Percentiles rank a stretch among this genome's conserved stretches.
Evolutionary conservation across 2,113 vertebrate genomes (phyloP).

Genomic region (Lucifuga dentata): DNA sequence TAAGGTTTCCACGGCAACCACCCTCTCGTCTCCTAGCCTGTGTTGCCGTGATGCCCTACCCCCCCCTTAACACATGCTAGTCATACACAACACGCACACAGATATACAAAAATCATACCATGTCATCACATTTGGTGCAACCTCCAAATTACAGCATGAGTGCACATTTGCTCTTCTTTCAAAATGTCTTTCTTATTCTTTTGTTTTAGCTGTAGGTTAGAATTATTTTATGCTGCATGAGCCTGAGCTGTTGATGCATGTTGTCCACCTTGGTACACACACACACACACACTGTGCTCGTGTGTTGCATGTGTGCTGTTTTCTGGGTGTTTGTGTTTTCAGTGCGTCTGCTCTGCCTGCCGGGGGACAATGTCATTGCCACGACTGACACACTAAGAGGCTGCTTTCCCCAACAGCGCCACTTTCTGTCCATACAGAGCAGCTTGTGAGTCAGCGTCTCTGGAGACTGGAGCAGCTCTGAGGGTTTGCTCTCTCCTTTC

Average conservation of each 20-base stretch:
- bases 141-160: too few relatives aligned
- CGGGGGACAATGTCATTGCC: slow-evolving; percentile 33
- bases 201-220: too few relatives aligned
- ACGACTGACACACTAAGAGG: slow-evolving; percentile 59
- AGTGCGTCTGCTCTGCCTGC: slow-evolving; percentile 10
- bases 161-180: too few relatives aligned
- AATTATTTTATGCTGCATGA: too few relatives aligned
- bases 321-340: background rate
- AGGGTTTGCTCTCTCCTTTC: slow-evolving; percentile 37
- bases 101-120: slow-evolving; percentile 28
- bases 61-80: slow-evolving; percentile 72
- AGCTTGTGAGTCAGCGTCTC: slow-evolving; percentile 61
- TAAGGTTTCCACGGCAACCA: slow-evolving; percentile 85
- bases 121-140: background rate
- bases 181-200: too few relatives aligned
- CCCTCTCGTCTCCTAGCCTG: slow-evolving; percentile 81
- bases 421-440: slow-evolving; percentile 43
- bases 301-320: background rate
- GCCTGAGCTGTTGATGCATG: too few relatives aligned
- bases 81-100: slow-evolving; percentile 48
- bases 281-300: background rate
- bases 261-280: too few relatives aligned
- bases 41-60: slow-evolving; percentile 76
- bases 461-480: slow-evolving; percentile 33
- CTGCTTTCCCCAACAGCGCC: slow-evolving; percentile 30